Evolutionary conservation across 1,140 invertebrate species (phyloP).

Genomic region (Arion vulgaris): DNA sequence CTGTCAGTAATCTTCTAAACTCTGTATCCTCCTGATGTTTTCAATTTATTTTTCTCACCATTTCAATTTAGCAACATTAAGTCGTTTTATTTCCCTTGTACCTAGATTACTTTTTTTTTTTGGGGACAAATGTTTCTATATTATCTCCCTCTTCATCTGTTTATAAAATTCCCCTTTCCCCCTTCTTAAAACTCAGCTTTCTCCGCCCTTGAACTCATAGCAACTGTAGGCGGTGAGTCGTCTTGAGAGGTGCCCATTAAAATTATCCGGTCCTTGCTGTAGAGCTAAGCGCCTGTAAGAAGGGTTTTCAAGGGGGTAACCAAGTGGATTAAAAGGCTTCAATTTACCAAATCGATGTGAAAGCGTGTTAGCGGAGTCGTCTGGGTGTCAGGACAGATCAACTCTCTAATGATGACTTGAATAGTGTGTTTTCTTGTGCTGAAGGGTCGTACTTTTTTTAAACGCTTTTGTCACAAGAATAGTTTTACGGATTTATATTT

Average conservation of each 20-base stretch:
- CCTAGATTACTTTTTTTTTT: too few relatives aligned
- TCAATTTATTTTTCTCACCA: too few relatives aligned
- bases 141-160: background rate
- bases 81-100: too few relatives aligned
- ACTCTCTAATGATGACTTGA: background rate
- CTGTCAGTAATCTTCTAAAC: too few relatives aligned
- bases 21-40: too few relatives aligned
- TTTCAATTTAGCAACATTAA: too few relatives aligned
- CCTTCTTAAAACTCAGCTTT: background rate
- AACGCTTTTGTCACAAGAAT: background rate
- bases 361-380: slow-evolving; percentile 14
- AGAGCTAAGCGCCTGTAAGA: background rate
- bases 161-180: background rate
- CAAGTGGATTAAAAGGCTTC: background rate
- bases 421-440: background rate
- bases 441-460: background rate
- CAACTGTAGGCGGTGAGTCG: background rate
- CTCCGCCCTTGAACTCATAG: background rate
- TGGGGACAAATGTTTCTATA: too few relatives aligned
- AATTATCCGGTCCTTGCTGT: slow-evolving; percentile 1
- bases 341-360: background rate
- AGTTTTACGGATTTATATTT: too few relatives aligned
- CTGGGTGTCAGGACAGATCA: background rate
- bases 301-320: background rate
- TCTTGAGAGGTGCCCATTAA: background rate